Percentiles rank a stretch among this genome's conserved stretches.
phyloP scores from a whole-genome alignment of 2,113 vertebrate genomes.

The Phalacrocorax brasilianus region DNA sequence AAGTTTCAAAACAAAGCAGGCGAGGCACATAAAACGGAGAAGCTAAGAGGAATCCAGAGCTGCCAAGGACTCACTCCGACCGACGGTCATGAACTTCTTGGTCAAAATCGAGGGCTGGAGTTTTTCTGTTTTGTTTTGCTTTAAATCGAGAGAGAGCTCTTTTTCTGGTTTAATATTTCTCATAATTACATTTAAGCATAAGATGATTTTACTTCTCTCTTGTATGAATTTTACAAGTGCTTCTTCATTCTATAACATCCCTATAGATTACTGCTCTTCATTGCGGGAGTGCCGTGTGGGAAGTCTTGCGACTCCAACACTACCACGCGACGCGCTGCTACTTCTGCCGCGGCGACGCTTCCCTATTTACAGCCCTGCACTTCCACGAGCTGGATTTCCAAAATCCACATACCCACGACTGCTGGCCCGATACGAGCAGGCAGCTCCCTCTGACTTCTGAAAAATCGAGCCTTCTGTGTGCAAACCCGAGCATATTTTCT shows the following conservation, averaged over 20 bases:
- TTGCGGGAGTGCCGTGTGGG: accelerated
- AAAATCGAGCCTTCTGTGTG: accelerated
- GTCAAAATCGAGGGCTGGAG: accelerated
- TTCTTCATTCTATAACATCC: background rate
- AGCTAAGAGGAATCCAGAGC: background rate
- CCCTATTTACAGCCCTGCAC: accelerated
- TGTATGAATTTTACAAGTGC: background rate
- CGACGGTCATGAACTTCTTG: background rate
- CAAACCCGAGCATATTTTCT: accelerated
- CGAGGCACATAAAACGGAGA: background rate
- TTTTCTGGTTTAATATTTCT: background rate
- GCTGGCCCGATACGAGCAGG: accelerated
- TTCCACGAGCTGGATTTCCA: background rate
- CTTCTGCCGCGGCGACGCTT: background rate
- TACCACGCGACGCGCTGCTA: accelerated
- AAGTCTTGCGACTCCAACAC: accelerated
- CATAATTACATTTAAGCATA: background rate
- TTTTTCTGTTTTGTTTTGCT: background rate
- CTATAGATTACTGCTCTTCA: accelerated
- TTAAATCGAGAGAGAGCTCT: background rate
- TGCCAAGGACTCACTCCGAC: background rate
- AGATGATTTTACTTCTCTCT: background rate
- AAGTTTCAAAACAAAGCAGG: background rate
- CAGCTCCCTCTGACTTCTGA: accelerated
- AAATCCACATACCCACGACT: accelerated